These are phyloP conservation scores for Lacerta agilis DNA, from an alignment of 2,797 vertebrate species.

Conservation along the genomic window DNA sequence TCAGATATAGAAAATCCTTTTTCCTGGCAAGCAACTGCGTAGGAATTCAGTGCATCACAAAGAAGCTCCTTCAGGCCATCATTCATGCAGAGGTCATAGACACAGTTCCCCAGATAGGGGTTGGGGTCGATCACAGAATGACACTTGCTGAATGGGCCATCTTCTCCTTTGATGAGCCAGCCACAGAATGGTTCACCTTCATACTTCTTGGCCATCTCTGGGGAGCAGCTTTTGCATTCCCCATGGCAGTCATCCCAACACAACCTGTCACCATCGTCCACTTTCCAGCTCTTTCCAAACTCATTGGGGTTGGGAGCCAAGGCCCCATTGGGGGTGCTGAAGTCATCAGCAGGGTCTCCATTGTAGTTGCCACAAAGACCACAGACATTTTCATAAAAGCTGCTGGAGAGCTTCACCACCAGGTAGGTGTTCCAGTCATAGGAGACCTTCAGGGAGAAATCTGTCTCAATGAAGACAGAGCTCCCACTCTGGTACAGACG, in stretches of 20 bases:
- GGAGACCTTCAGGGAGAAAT: slow-evolving; percentile 80
- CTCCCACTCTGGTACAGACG: slow-evolving; percentile 73
- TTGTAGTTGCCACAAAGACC: slow-evolving; percentile 89
- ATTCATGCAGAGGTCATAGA: slow-evolving; percentile 81
- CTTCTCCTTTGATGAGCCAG: slow-evolving; percentile 60
- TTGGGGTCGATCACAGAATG: slow-evolving; percentile 73
- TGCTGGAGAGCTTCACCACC: slow-evolving; percentile 76
- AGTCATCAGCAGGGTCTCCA: slow-evolving; percentile 74
- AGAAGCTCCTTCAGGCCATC: slow-evolving; percentile 74
- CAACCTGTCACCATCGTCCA: slow-evolving; percentile 62
- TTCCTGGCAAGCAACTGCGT: slow-evolving; percentile 77
- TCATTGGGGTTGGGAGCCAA: slow-evolving; percentile 56
- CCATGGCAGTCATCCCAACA: slow-evolving; percentile 77
- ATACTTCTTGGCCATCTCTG: slow-evolving; percentile 55
- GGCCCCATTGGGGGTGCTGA: slow-evolving; percentile 46
- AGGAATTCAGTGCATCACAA: slow-evolving; percentile 80
- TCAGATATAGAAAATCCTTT: slow-evolving; percentile 71
- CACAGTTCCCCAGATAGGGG: slow-evolving; percentile 80
- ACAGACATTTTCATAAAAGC: slow-evolving; percentile 77
- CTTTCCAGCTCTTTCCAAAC: slow-evolving; percentile 83
- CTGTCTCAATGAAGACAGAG: slow-evolving; percentile 68
- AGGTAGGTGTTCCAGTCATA: slow-evolving; percentile 82
- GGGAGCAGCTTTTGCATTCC: slow-evolving; percentile 74
- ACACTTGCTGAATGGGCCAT: slow-evolving; percentile 77
- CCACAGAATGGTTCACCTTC: slow-evolving; percentile 74